Conservation (phyloP, 2,113 vertebrate genomes). For the Brienomyrus brachyistius region DNA sequence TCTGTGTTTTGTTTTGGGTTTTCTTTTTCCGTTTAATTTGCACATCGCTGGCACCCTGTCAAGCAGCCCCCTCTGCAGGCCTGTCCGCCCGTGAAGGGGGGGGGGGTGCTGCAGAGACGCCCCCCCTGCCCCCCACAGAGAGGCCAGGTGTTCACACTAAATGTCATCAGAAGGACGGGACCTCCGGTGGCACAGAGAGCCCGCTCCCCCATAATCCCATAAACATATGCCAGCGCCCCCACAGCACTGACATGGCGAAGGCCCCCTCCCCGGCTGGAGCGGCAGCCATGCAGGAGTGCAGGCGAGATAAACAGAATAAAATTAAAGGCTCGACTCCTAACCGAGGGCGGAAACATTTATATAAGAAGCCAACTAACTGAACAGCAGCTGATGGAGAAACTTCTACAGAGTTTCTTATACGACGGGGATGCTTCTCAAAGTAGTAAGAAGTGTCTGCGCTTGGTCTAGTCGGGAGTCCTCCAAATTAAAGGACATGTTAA, state of each 20-base stretch:
- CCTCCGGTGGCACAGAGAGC: neutral
- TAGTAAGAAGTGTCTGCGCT: neutral
- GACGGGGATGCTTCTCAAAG: neutral
- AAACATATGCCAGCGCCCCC: conserved; percentile 13
- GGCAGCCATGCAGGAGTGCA: neutral
- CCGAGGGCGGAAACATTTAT: neutral
- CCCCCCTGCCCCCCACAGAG: neutral
- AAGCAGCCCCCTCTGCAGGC: neutral
- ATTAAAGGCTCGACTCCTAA: neutral
- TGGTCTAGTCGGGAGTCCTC: neutral
- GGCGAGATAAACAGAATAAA: neutral
- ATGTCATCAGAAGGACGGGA: conserved; percentile 25
- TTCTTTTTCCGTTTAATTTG: neutral
- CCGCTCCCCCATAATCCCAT: neutral
- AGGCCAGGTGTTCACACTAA: conserved; percentile 21
- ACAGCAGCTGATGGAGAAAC: neutral
- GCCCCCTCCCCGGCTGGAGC: neutral
- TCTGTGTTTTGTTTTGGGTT: neutral
- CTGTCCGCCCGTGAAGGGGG: neutral
- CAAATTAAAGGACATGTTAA: neutral
- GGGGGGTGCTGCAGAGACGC: neutral
- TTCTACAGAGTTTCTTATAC: neutral
- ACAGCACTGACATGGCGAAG: neutral
- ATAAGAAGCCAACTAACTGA: neutral
- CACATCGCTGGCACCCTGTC: conserved; percentile 1